Percentiles rank a stretch among this genome's conserved stretches.
Conservation (phyloP, 2,888 invertebrate species). For the Ophonus ardosiacus region DNA sequence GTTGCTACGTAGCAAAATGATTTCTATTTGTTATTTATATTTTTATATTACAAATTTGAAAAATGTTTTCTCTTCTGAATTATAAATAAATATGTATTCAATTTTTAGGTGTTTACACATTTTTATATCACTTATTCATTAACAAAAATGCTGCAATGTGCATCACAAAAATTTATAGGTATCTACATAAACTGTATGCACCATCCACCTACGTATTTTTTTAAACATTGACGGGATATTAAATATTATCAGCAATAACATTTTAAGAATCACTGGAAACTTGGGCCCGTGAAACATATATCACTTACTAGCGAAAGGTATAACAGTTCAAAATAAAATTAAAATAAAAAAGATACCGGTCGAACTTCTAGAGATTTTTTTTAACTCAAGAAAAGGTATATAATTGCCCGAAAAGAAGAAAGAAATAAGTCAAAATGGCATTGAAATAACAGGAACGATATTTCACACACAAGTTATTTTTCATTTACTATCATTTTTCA, state of each 20-base stretch:
- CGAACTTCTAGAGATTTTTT: constrained; percentile 65
- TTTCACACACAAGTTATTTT: constrained; percentile 73
- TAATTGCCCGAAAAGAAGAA: constrained; percentile 71
- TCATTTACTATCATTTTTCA: constrained; percentile 73
- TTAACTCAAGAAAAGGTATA: constrained; percentile 71
- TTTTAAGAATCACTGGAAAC: constrained; percentile 26
- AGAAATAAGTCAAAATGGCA: constrained; percentile 70
- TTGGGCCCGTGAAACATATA: constrained; percentile 45
- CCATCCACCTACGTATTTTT: no score
- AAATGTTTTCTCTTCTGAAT: neutral
- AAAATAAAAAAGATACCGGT: constrained; percentile 50
- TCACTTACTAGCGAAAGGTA: constrained; percentile 54
- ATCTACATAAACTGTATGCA: no score
- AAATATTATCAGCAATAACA: neutral
- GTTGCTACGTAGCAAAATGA: neutral
- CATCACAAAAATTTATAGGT: neutral
- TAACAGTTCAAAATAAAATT: constrained; percentile 37
- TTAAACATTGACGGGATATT: neutral
- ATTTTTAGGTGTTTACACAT: neutral
- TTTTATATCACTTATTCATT: neutral
- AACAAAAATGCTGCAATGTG: neutral
- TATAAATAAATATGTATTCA: neutral
- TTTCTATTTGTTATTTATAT: neutral
- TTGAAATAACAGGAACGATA: constrained; percentile 72
- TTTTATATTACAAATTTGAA: neutral